These are phyloP conservation scores for Scaptomyza graminum DNA, from an alignment of 1,140 invertebrate genomes.

Conservation along the genomic window DNA sequence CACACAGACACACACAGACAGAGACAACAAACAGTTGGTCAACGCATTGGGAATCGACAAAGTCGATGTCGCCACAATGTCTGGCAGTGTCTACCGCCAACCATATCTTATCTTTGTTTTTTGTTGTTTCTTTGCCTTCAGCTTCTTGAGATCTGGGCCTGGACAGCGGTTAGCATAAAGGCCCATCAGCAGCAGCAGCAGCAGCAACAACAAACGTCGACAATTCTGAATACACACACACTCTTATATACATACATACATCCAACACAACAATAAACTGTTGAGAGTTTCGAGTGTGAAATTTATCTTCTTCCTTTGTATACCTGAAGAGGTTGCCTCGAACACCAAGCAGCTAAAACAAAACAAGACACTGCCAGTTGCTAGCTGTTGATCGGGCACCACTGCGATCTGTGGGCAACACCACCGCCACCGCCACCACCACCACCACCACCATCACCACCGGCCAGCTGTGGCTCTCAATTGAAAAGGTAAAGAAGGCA, in stretches of 20 bases:
- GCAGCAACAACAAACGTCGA: conserved; percentile 20
- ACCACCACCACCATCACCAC: background rate
- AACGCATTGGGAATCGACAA: conserved; percentile 49
- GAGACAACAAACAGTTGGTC: conserved; percentile 28
- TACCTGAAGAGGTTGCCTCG: conserved; percentile 77
- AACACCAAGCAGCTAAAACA: conserved; percentile 36
- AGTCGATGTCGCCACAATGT: conserved; percentile 78
- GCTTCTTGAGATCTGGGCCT: conserved; percentile 22
- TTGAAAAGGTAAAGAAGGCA: conserved; percentile 9
- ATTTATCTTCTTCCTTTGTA: conserved; percentile 82
- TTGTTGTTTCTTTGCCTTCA: conserved; percentile 16
- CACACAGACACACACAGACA: conserved; percentile 3
- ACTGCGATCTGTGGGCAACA: conserved; percentile 21
- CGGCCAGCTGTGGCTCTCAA: conserved; percentile 42
- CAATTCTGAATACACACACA: conserved; percentile 42
- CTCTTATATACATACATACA: conserved; percentile 4
- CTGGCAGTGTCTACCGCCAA: conserved; percentile 72
- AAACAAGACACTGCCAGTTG: conserved; percentile 42
- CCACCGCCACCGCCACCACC: conserved; percentile 5
- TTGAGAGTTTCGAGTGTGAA: conserved; percentile 61
- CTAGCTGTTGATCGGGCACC: conserved; percentile 24
- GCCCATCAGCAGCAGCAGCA: background rate
- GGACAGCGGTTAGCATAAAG: conserved; percentile 51
- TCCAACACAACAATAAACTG: background rate
- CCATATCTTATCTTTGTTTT: conserved; percentile 73